These are phyloP conservation scores for Candoia aspera DNA, from an alignment of 2,113 vertebrate genomes.

Conservation along the genomic window DNA sequence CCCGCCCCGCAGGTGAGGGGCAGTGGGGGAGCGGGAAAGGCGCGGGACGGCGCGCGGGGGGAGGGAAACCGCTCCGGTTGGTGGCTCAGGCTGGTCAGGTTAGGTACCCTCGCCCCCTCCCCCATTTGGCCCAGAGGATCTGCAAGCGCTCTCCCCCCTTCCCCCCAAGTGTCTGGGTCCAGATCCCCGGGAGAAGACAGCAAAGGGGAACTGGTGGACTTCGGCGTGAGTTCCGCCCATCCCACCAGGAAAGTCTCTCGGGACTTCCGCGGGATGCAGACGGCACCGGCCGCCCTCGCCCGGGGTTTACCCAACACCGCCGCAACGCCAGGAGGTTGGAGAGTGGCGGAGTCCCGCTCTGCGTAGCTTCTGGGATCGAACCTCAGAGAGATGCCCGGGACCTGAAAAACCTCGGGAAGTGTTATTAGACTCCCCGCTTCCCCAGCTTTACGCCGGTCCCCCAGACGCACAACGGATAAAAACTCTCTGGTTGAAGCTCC, in stretches of 20 bases:
- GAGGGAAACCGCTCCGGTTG: too few relatives aligned
- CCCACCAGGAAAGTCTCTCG: not conserved
- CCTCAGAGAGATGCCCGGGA: not conserved
- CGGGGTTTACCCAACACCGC: not conserved
- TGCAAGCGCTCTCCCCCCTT: not conserved
- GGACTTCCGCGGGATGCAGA: not conserved
- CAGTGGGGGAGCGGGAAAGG: fast-evolving
- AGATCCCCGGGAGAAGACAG: not conserved
- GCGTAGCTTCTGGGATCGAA: not conserved
- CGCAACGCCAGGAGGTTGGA: not conserved
- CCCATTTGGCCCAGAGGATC: not conserved
- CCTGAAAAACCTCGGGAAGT: not conserved
- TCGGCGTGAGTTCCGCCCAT: not conserved
- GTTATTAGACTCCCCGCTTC: not conserved
- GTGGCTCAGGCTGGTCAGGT: not conserved
- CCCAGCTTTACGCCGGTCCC: not conserved
- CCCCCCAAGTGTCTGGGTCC: not conserved
- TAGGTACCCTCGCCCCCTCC: too few relatives aligned
- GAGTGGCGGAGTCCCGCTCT: not conserved
- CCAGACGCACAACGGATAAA: not conserved
- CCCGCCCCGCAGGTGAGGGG: conserved; percentile 81
- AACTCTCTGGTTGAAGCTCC: not conserved
- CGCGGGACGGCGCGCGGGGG: not conserved
- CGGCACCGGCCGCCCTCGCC: not conserved
- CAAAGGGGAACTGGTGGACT: not conserved